Percentiles rank a stretch among this genome's conserved stretches.
phyloP scores from a whole-genome alignment of 1,140 invertebrate genomes.

The Chironomus tepperi region DNA sequence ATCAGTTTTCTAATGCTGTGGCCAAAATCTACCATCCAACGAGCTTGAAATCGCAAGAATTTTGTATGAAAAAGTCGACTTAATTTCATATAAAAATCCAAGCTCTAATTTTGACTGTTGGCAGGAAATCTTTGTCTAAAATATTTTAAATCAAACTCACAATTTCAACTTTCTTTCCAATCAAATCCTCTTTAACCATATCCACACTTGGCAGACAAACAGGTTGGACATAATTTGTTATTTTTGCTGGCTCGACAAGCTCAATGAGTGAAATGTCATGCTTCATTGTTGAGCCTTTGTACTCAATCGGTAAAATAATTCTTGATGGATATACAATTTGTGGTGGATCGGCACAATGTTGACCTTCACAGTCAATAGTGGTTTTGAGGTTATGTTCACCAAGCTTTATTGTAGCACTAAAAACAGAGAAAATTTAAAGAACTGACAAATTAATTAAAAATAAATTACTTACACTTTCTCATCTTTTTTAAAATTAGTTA shows the following conservation, averaged over 20 bases:
- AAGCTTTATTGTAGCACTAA: neutral
- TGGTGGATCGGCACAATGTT: slow-evolving; percentile 10
- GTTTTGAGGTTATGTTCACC: neutral
- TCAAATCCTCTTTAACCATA: slow-evolving; percentile 15
- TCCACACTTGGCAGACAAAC: slow-evolving; percentile 28
- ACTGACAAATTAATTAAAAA: neutral
- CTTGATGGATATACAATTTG: slow-evolving; percentile 32
- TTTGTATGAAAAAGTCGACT: no score
- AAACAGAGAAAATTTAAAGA: neutral
- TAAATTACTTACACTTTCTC: neutral
- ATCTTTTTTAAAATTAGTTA: slow-evolving; percentile 38
- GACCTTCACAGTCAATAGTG: neutral
- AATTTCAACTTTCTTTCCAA: neutral
- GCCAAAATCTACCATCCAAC: no score
- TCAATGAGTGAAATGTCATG: slow-evolving; percentile 52
- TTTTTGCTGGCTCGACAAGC: slow-evolving; percentile 32
- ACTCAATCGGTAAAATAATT: slow-evolving; percentile 43
- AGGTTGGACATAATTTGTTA: slow-evolving; percentile 29
- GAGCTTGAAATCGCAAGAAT: no score
- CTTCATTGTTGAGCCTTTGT: slow-evolving; percentile 43
- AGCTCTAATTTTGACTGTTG: no score
- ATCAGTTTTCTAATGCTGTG: no score
- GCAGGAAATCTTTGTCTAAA: no score
- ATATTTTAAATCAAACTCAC: neutral
- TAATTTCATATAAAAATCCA: no score